Percentiles rank a stretch among this genome's conserved stretches.
phyloP scores from a whole-genome alignment of 2,888 invertebrate genomes.

The Adineta ricciae region DNA sequence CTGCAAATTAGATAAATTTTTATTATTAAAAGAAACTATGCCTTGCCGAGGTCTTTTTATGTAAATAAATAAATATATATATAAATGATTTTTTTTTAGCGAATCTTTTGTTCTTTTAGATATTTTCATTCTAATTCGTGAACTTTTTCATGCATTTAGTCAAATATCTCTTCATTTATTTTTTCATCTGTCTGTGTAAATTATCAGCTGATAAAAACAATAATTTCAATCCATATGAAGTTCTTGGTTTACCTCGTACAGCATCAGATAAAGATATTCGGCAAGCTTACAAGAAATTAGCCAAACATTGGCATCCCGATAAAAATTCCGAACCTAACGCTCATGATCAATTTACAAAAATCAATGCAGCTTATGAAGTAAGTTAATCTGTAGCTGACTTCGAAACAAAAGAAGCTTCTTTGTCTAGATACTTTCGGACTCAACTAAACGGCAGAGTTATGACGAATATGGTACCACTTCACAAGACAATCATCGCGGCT shows the following conservation, averaged over 20 bases:
- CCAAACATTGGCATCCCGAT: constrained; percentile 66
- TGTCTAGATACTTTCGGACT: constrained; percentile 64
- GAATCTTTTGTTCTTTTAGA: neutral
- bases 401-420: neutral
- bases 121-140: neutral
- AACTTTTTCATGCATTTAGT: neutral
- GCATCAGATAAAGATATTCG: constrained; percentile 46
- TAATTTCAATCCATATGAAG: constrained; percentile 43
- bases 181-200: neutral
- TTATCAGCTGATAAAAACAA: neutral
- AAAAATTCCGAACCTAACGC: constrained; percentile 73
- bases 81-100: too few relatives aligned
- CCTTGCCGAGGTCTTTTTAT: too few relatives aligned
- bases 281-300: constrained; percentile 46
- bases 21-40: too few relatives aligned
- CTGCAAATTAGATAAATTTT: neutral
- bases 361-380: constrained; percentile 83
- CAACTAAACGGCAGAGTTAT: constrained; percentile 69
- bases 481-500: constrained; percentile 39
- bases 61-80: too few relatives aligned
- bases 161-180: neutral
- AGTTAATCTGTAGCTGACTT: neutral
- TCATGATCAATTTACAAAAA: constrained; percentile 77
- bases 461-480: constrained; percentile 74
- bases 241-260: constrained; percentile 42